A percentile compares a stretch with the other conserved stretches of the same genome.
Conservation (phyloP, 1,140 invertebrate genomes). For the Lepidurus packardi region DNA sequence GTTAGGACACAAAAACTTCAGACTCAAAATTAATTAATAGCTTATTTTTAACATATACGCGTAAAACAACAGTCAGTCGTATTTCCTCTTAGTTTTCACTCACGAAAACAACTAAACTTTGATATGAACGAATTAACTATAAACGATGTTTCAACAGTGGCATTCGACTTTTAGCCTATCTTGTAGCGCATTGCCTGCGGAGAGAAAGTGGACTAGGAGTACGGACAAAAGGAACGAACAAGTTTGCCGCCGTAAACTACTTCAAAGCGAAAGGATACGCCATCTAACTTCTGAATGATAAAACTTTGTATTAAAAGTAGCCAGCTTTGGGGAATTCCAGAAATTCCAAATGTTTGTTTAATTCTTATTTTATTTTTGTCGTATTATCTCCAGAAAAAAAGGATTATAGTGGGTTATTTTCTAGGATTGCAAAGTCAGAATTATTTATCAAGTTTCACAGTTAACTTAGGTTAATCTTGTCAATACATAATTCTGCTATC, state of each 20-base stretch:
- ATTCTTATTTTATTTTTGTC: too few species aligned
- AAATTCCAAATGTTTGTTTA: too few species aligned
- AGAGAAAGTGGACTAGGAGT: background rate
- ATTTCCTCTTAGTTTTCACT: background rate
- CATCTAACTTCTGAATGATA: background rate
- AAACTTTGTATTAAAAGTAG: too few species aligned
- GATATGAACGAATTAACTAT: background rate
- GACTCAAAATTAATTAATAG: background rate
- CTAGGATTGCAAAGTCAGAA: too few species aligned
- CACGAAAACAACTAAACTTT: background rate
- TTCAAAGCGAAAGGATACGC: background rate
- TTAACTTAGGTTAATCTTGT: too few species aligned
- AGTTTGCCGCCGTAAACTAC: background rate
- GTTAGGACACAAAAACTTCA: background rate
- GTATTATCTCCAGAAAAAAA: too few species aligned
- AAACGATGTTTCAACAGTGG: constrained; percentile 11
- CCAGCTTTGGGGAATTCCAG: too few species aligned
- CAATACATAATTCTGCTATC: too few species aligned
- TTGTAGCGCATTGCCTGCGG: background rate
- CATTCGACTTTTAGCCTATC: background rate
- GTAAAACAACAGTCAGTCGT: background rate
- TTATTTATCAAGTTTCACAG: too few species aligned
- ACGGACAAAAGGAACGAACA: background rate
- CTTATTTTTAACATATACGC: background rate
- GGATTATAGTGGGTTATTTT: too few species aligned